These are phyloP conservation scores for Strigamia crassipes DNA, from an alignment of 2,888 invertebrate genomes.

Conservation along the genomic window DNA sequence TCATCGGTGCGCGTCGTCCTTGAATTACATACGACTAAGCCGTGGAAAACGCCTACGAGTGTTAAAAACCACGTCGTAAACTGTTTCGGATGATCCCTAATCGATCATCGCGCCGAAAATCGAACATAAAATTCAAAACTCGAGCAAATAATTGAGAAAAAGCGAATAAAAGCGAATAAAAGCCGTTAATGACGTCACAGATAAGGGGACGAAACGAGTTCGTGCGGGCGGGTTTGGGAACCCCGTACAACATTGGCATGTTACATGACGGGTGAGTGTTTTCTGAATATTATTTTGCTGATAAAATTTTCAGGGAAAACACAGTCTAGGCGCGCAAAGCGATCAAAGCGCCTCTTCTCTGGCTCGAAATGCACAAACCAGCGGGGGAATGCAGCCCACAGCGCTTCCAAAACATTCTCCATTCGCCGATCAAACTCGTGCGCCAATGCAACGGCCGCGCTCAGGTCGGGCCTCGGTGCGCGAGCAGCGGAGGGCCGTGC, in stretches of 20 bases:
- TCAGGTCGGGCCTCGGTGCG: slow-evolving; percentile 34
- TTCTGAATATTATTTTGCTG: slow-evolving; percentile 63
- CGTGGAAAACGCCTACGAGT: not conserved
- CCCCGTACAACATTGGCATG: slow-evolving; percentile 60
- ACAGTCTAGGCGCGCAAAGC: slow-evolving; percentile 49
- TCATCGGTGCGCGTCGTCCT: not conserved
- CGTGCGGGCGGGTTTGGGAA: slow-evolving; percentile 57
- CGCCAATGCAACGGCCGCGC: slow-evolving; percentile 44
- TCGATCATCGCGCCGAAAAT: not conserved
- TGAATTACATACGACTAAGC: not conserved
- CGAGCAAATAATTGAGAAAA: not conserved
- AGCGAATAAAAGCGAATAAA: not conserved
- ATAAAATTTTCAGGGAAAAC: slow-evolving; percentile 62
- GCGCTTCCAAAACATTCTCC: not conserved
- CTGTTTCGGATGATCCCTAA: not conserved
- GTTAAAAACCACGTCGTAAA: not conserved
- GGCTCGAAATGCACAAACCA: slow-evolving; percentile 44
- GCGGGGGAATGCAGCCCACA: slow-evolving; percentile 27
- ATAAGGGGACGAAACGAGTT: slow-evolving; percentile 58
- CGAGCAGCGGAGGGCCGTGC: slow-evolving; percentile 15
- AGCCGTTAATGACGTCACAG: slow-evolving; percentile 53
- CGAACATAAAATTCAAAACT: not conserved
- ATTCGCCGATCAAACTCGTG: not conserved
- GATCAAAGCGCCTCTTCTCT: slow-evolving; percentile 29
- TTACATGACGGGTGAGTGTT: slow-evolving; percentile 64